Percentiles rank a stretch among this genome's conserved stretches.
phyloP scores from a whole-genome alignment of 2,113 vertebrate genomes.

The Micromys minutus region DNA sequence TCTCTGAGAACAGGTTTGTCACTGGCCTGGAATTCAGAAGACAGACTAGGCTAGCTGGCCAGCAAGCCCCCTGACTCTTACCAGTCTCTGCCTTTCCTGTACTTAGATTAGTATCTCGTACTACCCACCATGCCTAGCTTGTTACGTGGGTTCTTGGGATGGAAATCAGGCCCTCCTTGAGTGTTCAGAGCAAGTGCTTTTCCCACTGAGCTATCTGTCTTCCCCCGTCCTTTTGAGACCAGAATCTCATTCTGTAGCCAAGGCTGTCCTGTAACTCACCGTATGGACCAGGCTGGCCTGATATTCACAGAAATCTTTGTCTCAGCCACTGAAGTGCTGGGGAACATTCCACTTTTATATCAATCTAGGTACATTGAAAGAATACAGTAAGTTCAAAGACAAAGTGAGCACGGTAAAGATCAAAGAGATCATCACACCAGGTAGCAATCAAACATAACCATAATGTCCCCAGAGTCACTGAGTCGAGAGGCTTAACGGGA shows the following conservation, averaged over 20 bases:
- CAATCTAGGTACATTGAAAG: too few relatives aligned
- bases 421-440: too few relatives aligned
- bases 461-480: too few relatives aligned
- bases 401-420: too few relatives aligned
- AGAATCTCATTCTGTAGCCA: neutral
- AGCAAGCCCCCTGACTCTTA: neutral
- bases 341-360: too few relatives aligned
- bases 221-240: neutral
- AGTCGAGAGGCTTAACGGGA: too few relatives aligned
- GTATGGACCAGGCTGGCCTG: neutral
- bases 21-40: neutral
- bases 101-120: too few relatives aligned
- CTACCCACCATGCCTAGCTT: neutral
- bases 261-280: neutral
- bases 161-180: neutral
- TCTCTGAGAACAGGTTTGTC: neutral
- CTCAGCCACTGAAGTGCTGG: neutral
- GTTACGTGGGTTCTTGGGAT: neutral
- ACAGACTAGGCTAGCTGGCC: neutral
- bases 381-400: too few relatives aligned
- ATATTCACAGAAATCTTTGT: too few relatives aligned
- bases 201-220: neutral
- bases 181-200: neutral
- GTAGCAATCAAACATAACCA: too few relatives aligned
- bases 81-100: neutral